Conservation (phyloP, 2,888 invertebrate species). For the Euplexia lucipara region DNA sequence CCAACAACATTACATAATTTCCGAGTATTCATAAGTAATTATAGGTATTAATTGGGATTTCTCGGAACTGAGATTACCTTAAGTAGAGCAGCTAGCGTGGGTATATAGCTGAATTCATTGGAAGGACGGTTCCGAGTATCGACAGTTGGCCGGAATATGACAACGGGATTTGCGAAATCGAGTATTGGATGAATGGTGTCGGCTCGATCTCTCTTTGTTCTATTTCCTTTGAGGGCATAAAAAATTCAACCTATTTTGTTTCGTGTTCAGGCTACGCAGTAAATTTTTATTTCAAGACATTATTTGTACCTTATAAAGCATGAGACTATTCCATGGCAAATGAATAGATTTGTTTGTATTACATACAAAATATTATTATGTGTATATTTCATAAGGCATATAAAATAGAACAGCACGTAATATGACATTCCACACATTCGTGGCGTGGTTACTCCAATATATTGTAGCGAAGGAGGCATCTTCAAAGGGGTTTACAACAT, state of each 20-base stretch:
- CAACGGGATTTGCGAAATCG: slow-evolving; percentile 4
- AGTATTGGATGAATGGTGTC: background rate
- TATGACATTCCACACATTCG: slow-evolving; percentile 25
- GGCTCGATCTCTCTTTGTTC: background rate
- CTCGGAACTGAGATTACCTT: background rate
- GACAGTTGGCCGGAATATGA: slow-evolving; percentile 2
- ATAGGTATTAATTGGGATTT: slow-evolving; percentile 4
- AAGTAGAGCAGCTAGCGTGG: background rate
- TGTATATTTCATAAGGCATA: background rate
- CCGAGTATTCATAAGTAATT: background rate
- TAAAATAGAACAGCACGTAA: slow-evolving; percentile 8
- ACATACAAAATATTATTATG: background rate
- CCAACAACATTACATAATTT: slow-evolving; percentile 18
- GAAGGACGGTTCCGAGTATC: background rate
- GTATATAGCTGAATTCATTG: background rate
- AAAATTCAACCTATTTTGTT: slow-evolving; percentile 2
- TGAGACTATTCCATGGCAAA: background rate
- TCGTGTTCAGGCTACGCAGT: background rate
- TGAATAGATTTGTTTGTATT: slow-evolving; percentile 8
- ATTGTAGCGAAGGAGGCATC: slow-evolving; percentile 29
- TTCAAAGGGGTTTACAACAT: slow-evolving; percentile 33
- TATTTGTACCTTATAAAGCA: background rate
- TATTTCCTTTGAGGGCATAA: background rate
- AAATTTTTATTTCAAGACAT: background rate
- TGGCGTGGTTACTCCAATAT: slow-evolving; percentile 1